phyloP scores from a whole-genome alignment of 2,888 invertebrate species.

The Peribatodes rhomboidaria region DNA sequence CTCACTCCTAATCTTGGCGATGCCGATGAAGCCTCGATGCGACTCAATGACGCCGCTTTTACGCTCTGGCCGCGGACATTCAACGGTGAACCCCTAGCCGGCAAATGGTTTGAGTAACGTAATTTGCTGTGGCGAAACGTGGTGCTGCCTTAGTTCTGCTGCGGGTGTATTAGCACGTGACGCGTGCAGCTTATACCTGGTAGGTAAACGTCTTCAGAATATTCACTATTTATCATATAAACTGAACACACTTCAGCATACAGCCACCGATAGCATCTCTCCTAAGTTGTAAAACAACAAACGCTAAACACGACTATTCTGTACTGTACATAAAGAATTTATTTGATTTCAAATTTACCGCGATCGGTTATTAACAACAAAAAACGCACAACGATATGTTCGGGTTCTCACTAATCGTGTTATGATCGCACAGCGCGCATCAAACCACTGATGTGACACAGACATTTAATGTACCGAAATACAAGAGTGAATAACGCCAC shows the following conservation, averaged over 20 bases:
- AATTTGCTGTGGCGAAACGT: constrained; percentile 84
- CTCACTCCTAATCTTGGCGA: constrained; percentile 75
- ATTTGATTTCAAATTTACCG: constrained; percentile 54
- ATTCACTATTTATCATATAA: constrained; percentile 36
- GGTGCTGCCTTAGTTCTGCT: constrained; percentile 68
- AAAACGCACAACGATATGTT: constrained; percentile 56
- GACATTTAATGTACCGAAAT: constrained; percentile 49
- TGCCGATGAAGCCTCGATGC: constrained; percentile 75
- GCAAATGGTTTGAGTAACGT: constrained; percentile 79
- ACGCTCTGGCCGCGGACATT: constrained; percentile 72
- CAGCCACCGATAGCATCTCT: constrained; percentile 11
- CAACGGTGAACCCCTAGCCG: constrained; percentile 72
- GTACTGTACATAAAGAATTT: constrained; percentile 32
- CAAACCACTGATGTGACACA: constrained; percentile 57
- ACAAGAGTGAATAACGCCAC: constrained; percentile 25
- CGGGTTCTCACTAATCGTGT: constrained; percentile 56
- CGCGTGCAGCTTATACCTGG: constrained; percentile 14
- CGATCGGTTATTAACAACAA: constrained; percentile 58
- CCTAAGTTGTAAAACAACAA: constrained; percentile 5
- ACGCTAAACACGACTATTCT: constrained; percentile 28
- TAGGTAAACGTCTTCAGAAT: constrained; percentile 41
- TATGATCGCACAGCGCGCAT: constrained; percentile 50
- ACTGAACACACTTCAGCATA: constrained; percentile 29
- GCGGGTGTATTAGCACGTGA: constrained; percentile 42
- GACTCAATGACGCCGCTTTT: constrained; percentile 81